Base-by-base conservation (phyloP, 2,113 vertebrate genomes). In the Nannobrachium achirus region DNA sequence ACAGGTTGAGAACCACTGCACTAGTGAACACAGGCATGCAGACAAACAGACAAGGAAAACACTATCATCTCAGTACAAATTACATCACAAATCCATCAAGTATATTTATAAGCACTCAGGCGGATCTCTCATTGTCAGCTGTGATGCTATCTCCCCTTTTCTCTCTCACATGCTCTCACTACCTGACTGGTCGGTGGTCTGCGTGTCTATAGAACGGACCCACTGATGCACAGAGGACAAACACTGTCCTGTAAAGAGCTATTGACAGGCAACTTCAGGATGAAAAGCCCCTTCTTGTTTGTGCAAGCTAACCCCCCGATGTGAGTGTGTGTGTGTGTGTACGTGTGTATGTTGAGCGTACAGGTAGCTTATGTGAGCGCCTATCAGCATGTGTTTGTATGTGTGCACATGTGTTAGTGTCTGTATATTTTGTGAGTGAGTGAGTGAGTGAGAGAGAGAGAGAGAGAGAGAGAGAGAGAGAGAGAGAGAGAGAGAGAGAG, bases 251-350 rank as follows among this genome's bases (percentile, higher is more conserved):
- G 40, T 74, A 19, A 80, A 79, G 78, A 68, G 53, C 71, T 65
- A 84, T 74, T 79, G 73, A 83, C 74, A 74, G 75, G 66, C 10
- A 53, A 63, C 74, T 78, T 69, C 63, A 33, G 72, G 16, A 57
- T 78, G 61, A 89, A 91, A 90, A 84, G 85, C 56, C 55, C n/a
- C 41, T 61, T 75, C 77, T 61, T 88, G 86, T 60, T 86, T 53
- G 70, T 86, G 76, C 81, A 86, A 79, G 83, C 78, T 86, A 87
- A 75, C 39, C 42, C 39, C 42, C 67, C 49, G 52, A 64, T 71
- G 63, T 53, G 15, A 19, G 51, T 18, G 10, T n/a, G 48, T 13
- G 48, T 48, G 8, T 48, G 8, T 48, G 8, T 48, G 8, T 48
- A 3, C 14, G 8, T 48, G 8, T 50, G 13, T 50, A 33, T 5